phyloP scores from a whole-genome alignment of 2,113 vertebrate species.

The Orientallactaga bullata region DNA sequence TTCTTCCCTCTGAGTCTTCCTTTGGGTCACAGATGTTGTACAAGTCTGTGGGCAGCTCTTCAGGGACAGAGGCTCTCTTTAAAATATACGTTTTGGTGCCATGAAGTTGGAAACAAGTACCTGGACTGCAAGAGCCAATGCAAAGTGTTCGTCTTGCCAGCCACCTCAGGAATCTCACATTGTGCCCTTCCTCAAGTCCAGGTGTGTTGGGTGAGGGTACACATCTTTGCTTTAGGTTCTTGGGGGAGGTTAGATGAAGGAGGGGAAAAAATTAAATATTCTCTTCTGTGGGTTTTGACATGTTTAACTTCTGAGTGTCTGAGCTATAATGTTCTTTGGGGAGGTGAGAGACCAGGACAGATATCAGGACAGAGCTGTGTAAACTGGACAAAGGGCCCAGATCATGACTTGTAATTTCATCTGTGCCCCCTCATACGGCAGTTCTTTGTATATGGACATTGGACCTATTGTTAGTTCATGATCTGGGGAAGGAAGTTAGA shows the following conservation, averaged over 20 bases:
- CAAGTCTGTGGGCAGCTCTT: too few species aligned
- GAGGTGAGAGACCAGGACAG: too few species aligned
- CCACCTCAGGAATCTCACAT: not conserved
- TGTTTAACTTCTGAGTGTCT: not conserved
- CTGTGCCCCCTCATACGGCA: not conserved
- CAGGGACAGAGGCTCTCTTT: too few species aligned
- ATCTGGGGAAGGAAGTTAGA: conserved; percentile 40
- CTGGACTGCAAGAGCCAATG: not conserved
- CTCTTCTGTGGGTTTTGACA: not conserved
- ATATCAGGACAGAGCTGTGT: not conserved
- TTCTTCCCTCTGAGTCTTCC: too few species aligned
- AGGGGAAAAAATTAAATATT: not conserved
- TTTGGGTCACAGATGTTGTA: too few species aligned
- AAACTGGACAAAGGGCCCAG: not conserved
- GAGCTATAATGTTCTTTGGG: too few species aligned
- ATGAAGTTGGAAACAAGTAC: not conserved
- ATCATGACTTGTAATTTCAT: not conserved
- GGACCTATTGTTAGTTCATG: not conserved
- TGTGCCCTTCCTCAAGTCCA: conserved; percentile 10
- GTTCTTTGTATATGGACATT: conserved; percentile 11
- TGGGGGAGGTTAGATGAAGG: conserved; percentile 2
- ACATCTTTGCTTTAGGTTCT: not conserved
- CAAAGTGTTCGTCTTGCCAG: not conserved
- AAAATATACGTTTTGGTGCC: not conserved
- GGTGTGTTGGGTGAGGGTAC: not conserved